Base-by-base conservation (phyloP, 2,113 vertebrate species). In the Hypocryptadius cinnamomeus region DNA sequence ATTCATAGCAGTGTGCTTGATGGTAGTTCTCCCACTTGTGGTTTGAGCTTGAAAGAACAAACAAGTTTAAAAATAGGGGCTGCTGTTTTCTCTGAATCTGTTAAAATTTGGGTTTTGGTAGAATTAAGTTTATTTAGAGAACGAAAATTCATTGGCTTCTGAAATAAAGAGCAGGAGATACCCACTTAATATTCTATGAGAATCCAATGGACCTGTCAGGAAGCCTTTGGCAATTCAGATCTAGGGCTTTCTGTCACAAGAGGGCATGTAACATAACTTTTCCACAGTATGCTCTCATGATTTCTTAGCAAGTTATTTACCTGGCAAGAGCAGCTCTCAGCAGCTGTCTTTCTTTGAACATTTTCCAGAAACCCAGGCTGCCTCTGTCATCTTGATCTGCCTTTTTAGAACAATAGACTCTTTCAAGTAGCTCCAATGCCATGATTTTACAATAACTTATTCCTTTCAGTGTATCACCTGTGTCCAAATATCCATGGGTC, bases 11-110 rank as follows among this genome's bases (percentile, higher is more conserved):
- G 18, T 28, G 23, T 65, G 20, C 59, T 61, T 48, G 39, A 33
- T 44, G 45, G 6, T 6, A 53, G 35, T 15, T 53, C 15, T 8
- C 7, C 33, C 40, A 54, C 10, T 50, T 0, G 0, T 54, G 13
- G 4, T n/a, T 45, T 0, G 3, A 89, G 42, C 63, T 78, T 2
- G 2, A 23, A 37, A 48, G 63, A 59, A 50, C 5, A 73, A 63
- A 2, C 8, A 14, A 24, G 40, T 20, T 69, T 31, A 48, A 33
- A 7, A 37, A 66, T 65, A 68, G 20, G 4, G 13, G 14, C 23
- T 59, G 2, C 51, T 79, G 12, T 33, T n/a, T 63, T 42, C 25
- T 47, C 40, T 25, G 59, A 40, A 33, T 37, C 22, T 59, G 27
- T 19, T 4, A 44, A 68, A 37, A 71, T 42, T 10, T 15, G 28